Base-by-base conservation (phyloP, 2,797 vertebrate genomes). In the Anas capensis region DNA sequence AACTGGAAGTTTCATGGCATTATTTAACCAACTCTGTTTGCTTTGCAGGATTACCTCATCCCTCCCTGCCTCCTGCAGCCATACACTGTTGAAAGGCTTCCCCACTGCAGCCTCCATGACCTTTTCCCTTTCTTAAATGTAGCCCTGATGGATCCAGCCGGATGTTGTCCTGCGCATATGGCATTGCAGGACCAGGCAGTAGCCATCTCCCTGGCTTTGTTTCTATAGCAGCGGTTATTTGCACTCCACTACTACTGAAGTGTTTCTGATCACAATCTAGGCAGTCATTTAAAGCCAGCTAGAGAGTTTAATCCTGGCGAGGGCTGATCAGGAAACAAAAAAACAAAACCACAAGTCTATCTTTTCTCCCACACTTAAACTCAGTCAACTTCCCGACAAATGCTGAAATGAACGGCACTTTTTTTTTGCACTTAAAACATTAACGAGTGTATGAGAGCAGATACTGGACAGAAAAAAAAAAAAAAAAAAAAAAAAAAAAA, bases 1-100 rank as follows among this genome's bases (percentile, higher is more conserved):
- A 93, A 96, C 91, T 96, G 93, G 84, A 96, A 95, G 91, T 97
- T 96, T 94, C 95, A 60, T 62, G 89, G 85, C 92, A 51, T 91
- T 96, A 92, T 96, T 96, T 95, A 95, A 93, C 58, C 82, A 92
- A 60, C 65, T 91, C 79, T 93, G 85, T 96, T 96, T 97, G 79
- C 72, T 96, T 92, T 96, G 75, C 89, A 89, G 79, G 82, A 93
- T 96, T 94, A 91, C 75, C 90, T 89, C 82, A 81, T 86, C 21
- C 49, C 24, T 65, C 14, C 68, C 44, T 76, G 34, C n/a, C 56
- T 86, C 34, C 79, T 34, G 27, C 77, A 66, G 66, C 86, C 49
- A 49, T 51, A 42, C 19, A 46, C 48, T 72, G 49, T 76, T 81
- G 72, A 93, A 91, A 93, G 46, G 61, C 51, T 61, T 86, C 54